Conservation (phyloP, 1,140 invertebrate species). For the Microplitis mediator region DNA sequence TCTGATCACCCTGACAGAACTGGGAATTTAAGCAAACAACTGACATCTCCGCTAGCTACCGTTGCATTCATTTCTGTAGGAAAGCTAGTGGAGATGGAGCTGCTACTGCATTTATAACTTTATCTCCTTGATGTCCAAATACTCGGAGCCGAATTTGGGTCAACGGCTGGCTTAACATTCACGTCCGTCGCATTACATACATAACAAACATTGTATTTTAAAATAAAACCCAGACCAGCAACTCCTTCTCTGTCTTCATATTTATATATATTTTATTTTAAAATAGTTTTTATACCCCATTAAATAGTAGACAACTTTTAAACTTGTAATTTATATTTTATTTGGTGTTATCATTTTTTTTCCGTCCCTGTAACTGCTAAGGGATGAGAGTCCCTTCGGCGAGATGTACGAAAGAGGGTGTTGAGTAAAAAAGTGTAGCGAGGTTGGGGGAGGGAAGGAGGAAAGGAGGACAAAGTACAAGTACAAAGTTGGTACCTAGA, state of each 20-base stretch:
- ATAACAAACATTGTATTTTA: too few species aligned
- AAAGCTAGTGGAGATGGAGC: too few species aligned
- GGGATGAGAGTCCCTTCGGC: background rate
- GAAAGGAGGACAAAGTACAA: background rate
- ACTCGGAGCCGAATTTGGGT: background rate
- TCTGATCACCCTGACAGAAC: conserved; percentile 11
- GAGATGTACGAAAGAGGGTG: background rate
- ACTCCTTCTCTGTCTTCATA: too few species aligned
- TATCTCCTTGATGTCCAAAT: background rate
- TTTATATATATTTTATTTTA: too few species aligned
- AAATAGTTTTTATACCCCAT: too few species aligned
- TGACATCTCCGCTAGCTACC: background rate
- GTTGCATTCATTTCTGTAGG: background rate
- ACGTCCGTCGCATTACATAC: background rate
- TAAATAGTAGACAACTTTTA: too few species aligned
- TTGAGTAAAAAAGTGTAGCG: background rate
- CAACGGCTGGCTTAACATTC: conserved; percentile 3
- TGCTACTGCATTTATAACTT: background rate
- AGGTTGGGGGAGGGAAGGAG: background rate
- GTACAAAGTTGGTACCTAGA: background rate
- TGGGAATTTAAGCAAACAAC: background rate
- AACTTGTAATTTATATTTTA: too few species aligned
- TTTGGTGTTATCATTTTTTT: too few species aligned
- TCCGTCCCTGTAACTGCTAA: background rate
- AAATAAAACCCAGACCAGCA: too few species aligned